Evolutionary conservation across 1,140 invertebrate genomes (phyloP).

Genomic region (Papilio helenus): DNA sequence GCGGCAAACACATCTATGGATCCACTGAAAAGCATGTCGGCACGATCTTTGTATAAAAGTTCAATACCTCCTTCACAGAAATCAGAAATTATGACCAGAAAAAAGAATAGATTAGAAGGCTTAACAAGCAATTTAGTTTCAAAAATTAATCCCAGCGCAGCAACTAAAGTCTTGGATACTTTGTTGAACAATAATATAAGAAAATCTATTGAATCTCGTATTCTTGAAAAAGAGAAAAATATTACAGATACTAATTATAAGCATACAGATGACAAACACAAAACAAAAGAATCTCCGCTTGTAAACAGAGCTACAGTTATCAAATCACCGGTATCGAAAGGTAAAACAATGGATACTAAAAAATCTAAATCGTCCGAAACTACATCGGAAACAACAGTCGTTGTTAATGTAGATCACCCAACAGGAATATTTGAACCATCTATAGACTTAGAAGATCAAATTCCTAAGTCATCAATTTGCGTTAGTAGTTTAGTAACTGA

Average conservation of each 20-base stretch:
- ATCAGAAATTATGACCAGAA: conserved; percentile 83
- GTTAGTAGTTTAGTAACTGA: conserved; percentile 66
- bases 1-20: conserved; percentile 65
- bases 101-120: conserved; percentile 84
- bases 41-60: conserved; percentile 76
- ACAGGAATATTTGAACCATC: conserved; percentile 86
- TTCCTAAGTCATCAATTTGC: conserved; percentile 83
- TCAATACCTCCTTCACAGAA: conserved; percentile 77
- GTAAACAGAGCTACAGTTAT: conserved; percentile 81
- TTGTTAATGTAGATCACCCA: conserved; percentile 81
- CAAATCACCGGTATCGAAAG: conserved; percentile 82
- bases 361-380: conserved; percentile 69
- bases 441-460: conserved; percentile 85
- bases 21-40: conserved; percentile 76
- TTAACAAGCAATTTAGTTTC: conserved; percentile 82
- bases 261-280: conserved; percentile 63
- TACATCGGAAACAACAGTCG: conserved; percentile 62
- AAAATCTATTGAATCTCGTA: conserved; percentile 82
- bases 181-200: conserved; percentile 81
- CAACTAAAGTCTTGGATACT: conserved; percentile 81
- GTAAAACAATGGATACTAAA: conserved; percentile 77
- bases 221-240: conserved; percentile 78
- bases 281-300: conserved; percentile 70
- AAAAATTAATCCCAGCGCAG: conserved; percentile 81
- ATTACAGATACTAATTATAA: conserved; percentile 59